Conservation (phyloP, 2,888 invertebrate species). For the Lepidochrysops patricia region DNA sequence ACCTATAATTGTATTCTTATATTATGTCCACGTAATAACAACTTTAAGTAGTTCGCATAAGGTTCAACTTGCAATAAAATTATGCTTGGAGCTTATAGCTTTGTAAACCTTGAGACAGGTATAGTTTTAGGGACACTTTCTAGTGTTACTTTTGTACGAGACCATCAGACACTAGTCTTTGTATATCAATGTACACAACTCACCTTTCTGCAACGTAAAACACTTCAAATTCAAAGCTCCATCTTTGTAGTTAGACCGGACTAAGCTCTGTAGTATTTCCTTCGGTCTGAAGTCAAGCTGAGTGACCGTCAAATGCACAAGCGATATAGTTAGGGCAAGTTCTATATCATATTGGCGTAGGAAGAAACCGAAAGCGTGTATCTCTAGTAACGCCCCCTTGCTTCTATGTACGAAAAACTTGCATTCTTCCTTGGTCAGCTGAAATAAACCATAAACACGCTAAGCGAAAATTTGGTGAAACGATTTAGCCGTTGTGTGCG, state of each 20-base stretch:
- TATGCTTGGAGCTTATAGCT: no score
- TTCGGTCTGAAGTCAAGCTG: conserved; percentile 45
- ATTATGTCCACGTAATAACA: no score
- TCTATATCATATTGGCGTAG: conserved; percentile 36
- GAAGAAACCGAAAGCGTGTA: conserved; percentile 45
- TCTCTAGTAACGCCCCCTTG: conserved; percentile 33
- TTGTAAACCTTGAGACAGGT: no score
- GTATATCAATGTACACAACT: no score
- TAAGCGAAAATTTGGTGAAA: no score
- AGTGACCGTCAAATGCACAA: conserved; percentile 27
- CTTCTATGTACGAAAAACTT: conserved; percentile 46
- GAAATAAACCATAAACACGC: conserved; percentile 16
- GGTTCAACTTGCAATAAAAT: no score
- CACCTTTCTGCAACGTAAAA: conserved; percentile 48
- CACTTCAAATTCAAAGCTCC: conserved; percentile 36
- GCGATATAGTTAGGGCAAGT: conserved; percentile 34
- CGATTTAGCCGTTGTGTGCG: no score
- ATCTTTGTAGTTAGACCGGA: conserved; percentile 22
- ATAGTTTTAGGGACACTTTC: no score
- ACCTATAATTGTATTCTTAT: no score
- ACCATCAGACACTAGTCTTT: no score
- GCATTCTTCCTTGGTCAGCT: conserved; percentile 47
- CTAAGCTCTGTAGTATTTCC: conserved; percentile 36
- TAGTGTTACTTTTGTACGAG: no score
- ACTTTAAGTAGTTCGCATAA: no score